Base-by-base conservation (phyloP, 2,888 invertebrate genomes). In the Hedya salicella region DNA sequence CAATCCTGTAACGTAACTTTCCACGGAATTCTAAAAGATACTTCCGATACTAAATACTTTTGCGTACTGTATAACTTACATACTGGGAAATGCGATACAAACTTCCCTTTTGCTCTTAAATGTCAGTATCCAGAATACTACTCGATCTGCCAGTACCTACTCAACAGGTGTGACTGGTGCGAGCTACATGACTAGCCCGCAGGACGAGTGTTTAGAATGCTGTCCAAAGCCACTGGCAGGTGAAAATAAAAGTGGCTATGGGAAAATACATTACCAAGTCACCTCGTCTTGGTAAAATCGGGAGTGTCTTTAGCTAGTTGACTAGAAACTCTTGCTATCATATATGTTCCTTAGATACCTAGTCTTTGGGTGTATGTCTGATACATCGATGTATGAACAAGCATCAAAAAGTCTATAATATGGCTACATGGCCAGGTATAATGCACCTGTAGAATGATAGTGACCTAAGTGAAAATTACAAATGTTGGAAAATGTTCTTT, bases 221-320 rank as follows among this genome's bases (percentile, higher is more conserved):
- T 52, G 50, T 11, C 17, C 40, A 49, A 42, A 44, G 16, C 42
- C 42, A 21, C n/a, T n/a, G 16, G 4, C 48, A 25, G 21, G 62
- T 44, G 44, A 62, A 53, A 53, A 53, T 63, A 56, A 57, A 57
- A 63, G 63, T 42, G 5, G 11, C 54, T 57, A 36, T 59, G 64
- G 50, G 57, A 64, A 64, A 50, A 44, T 42, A 36, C 36, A 44
- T 59, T 57, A 44, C 57, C 50, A 44, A 64, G 11, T n/a, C 49
- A 21, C 11, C 11, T 39, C 50, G 57, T 52, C 63, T 64, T 42
- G 17, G 32, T 6, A 8, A 56, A 56, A 25, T 30, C 32, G 9
- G 21, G 52, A 42, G 36, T 39, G 36, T 30, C 44, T 5, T 8
- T 39, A n/a, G 13, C 9, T 9, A 9, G 0, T 9, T 9, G 9